Evolutionary conservation across 2,888 invertebrate species (phyloP).

Genomic region (Tetragonula carbonaria): DNA sequence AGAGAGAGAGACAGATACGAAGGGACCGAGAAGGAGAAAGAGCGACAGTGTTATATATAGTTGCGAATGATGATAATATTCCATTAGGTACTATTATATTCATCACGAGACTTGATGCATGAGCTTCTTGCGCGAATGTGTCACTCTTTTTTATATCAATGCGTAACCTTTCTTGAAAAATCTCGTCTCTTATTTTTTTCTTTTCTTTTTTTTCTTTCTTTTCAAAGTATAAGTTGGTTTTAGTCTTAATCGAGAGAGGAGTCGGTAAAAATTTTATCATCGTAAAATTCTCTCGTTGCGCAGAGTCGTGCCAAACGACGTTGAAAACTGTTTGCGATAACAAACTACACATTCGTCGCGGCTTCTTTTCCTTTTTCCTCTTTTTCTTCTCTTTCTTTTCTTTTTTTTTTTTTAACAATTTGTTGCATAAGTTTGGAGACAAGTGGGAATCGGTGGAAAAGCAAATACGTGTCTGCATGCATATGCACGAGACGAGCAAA

Average conservation of each 20-base stretch:
- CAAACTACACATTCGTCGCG: conserved; percentile 5
- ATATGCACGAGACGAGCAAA: conserved; percentile 63
- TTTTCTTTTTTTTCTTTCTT: background rate
- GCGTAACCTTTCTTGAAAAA: background rate
- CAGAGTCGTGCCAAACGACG: background rate
- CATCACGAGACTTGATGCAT: conserved; percentile 67
- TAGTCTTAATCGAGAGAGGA: background rate
- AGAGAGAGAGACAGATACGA: conserved; percentile 12
- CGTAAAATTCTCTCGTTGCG: background rate
- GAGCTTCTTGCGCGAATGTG: conserved; percentile 30
- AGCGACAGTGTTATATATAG: conserved; percentile 50
- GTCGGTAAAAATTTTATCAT: background rate
- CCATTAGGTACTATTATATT: conserved; percentile 78
- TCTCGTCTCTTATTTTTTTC: background rate
- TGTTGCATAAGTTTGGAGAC: conserved; percentile 47
- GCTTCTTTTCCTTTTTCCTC: background rate
- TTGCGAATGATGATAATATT: conserved; percentile 71
- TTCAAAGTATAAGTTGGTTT: background rate
- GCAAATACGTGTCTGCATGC: conserved; percentile 65
- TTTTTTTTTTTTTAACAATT: conserved; percentile 23
- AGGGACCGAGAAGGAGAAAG: conserved; percentile 18
- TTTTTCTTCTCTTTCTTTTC: no score
- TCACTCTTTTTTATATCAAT: background rate
- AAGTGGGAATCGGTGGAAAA: conserved; percentile 61
- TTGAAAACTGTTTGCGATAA: conserved; percentile 15